Percentiles rank a stretch among this genome's conserved stretches.
phyloP scores from a whole-genome alignment of 2,888 invertebrate species.

The Siphlonurus alternatus region DNA sequence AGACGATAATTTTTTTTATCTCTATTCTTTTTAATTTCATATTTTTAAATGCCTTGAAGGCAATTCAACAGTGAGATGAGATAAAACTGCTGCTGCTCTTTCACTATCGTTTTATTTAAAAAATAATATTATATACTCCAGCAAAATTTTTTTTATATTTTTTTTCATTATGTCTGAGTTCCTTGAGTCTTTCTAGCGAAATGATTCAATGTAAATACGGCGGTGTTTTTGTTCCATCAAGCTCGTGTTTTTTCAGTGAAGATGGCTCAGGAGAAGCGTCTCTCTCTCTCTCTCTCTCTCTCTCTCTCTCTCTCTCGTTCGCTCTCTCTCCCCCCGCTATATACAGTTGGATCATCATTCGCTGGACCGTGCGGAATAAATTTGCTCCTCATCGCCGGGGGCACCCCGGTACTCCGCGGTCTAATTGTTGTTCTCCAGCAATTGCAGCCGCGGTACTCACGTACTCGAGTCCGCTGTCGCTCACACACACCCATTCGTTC shows the following conservation, averaged over 20 bases:
- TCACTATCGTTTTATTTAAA: too few relatives aligned
- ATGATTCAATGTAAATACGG: conserved; percentile 3
- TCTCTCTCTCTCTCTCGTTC: neutral
- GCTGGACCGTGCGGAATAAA: neutral
- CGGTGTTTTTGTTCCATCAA: conserved; percentile 1
- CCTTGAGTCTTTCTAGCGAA: conserved; percentile 2
- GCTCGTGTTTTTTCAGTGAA: conserved; percentile 1
- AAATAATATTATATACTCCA: too few relatives aligned
- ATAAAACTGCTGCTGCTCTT: too few relatives aligned
- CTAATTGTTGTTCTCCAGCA: neutral
- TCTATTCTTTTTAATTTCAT: too few relatives aligned
- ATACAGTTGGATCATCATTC: neutral
- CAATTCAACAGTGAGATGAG: too few relatives aligned
- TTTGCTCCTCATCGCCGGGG: neutral
- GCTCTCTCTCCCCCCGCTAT: neutral
- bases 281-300: conserved; percentile 1
- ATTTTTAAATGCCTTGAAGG: too few relatives aligned
- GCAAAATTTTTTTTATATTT: too few relatives aligned
- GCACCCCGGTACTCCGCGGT: neutral
- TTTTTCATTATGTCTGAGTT: too few relatives aligned
- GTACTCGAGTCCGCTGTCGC: conserved; percentile 19
- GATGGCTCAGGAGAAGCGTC: neutral
- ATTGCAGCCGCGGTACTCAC: conserved; percentile 9
- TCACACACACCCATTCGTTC: too few relatives aligned
- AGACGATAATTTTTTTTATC: too few relatives aligned